These are phyloP conservation scores for Lepisosteus osseus DNA, from an alignment of 2,113 vertebrate genomes.

Conservation along the genomic window DNA sequence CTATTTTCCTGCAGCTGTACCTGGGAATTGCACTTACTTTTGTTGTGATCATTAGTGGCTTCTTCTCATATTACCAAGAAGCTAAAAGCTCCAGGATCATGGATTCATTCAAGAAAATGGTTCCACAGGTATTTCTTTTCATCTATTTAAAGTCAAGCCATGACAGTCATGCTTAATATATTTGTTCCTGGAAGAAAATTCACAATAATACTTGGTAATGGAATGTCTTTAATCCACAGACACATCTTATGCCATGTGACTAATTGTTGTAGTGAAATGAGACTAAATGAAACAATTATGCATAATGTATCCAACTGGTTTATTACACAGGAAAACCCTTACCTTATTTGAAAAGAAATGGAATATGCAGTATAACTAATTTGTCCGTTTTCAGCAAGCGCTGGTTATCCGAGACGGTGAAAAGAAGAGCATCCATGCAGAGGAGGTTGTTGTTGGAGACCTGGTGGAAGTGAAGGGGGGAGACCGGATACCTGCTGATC, in stretches of 20 bases:
- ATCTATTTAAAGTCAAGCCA: too few species aligned
- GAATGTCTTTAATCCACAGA: too few species aligned
- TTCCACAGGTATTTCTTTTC: slow-evolving; percentile 79
- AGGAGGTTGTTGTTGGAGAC: slow-evolving; percentile 87
- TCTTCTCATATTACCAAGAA: slow-evolving; percentile 96
- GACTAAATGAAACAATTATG: too few species aligned
- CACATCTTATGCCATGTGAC: too few species aligned
- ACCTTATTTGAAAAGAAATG: too few species aligned
- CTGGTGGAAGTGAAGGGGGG: slow-evolving; percentile 95
- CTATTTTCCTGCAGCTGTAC: slow-evolving; percentile 71
- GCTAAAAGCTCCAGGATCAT: slow-evolving; percentile 98
- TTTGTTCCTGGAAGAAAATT: too few species aligned
- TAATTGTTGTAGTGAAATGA: too few species aligned
- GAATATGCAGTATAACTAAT: too few species aligned
- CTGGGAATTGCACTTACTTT: slow-evolving; percentile 86
- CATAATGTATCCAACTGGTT: too few species aligned
- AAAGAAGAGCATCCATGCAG: slow-evolving; percentile 86
- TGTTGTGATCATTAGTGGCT: slow-evolving; percentile 95
- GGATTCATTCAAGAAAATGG: slow-evolving; percentile 98
- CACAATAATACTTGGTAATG: too few species aligned
- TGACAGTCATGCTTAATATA: too few species aligned
- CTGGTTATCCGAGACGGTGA: slow-evolving; percentile 90
- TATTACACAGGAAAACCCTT: too few species aligned
- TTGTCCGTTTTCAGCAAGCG: slow-evolving; percentile 80
- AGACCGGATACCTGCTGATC: slow-evolving; percentile 90